Conservation (phyloP, 1,140 invertebrate genomes). For the Ips typographus region DNA sequence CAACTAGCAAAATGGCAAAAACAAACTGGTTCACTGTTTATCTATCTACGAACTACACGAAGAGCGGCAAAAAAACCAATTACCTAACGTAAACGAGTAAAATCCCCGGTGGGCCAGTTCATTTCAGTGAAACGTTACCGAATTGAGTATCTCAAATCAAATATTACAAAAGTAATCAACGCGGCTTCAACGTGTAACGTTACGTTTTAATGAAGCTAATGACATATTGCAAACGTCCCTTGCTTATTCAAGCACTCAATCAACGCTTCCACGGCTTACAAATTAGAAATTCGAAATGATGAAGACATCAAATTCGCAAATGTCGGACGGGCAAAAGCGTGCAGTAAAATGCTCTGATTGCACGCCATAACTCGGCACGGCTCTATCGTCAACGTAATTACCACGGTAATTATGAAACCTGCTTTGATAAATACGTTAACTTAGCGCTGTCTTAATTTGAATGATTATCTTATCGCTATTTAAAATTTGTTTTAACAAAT, state of each 20-base stretch:
- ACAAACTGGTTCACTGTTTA: too few species aligned
- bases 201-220: not conserved
- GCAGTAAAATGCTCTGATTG: not conserved
- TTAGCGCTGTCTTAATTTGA: too few species aligned
- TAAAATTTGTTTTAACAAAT: too few species aligned
- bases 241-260: conserved; percentile 3
- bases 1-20: too few species aligned
- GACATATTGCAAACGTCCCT: not conserved
- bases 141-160: not conserved
- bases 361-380: not conserved
- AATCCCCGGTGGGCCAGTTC: too few species aligned
- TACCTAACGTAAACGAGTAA: too few species aligned
- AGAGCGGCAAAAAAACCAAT: too few species aligned
- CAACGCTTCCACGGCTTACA: not conserved
- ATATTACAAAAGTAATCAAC: not conserved
- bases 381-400: not conserved
- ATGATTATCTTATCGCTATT: too few species aligned
- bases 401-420: not conserved
- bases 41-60: too few species aligned
- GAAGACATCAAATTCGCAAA: not conserved
- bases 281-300: not conserved
- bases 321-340: not conserved
- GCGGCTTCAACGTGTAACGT: not conserved
- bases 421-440: not conserved
- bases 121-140: too few species aligned